Conservation (phyloP, 1,140 invertebrate species). For the Drosophila nigromelanica region DNA sequence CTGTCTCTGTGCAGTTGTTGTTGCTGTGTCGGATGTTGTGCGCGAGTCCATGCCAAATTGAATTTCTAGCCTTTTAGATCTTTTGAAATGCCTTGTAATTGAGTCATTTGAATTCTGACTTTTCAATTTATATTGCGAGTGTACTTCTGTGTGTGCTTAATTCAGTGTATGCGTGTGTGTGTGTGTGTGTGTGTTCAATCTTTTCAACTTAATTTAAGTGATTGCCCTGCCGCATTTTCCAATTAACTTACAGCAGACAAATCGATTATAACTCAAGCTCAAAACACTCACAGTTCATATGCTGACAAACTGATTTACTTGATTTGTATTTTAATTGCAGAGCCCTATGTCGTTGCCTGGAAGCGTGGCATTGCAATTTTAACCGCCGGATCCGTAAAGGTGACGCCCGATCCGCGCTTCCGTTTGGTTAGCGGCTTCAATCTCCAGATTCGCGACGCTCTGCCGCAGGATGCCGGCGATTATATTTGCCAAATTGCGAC, state of each 20-base stretch:
- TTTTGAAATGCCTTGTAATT: conserved; percentile 77
- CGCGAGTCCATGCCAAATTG: conserved; percentile 76
- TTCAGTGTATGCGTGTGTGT: conserved; percentile 16
- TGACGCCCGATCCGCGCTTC: conserved; percentile 86
- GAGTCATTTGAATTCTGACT: conserved; percentile 80
- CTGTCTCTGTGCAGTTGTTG: conserved; percentile 16
- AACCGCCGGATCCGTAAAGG: conserved; percentile 86
- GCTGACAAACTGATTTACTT: background rate
- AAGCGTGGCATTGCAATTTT: conserved; percentile 86
- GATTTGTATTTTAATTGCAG: conserved; percentile 53
- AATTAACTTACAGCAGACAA: conserved; percentile 42
- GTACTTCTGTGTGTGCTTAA: conserved; percentile 6
- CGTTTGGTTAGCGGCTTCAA: conserved; percentile 85
- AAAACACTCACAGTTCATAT: too few relatives aligned
- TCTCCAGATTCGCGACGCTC: conserved; percentile 85
- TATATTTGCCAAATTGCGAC: conserved; percentile 87
- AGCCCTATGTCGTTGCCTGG: conserved; percentile 85
- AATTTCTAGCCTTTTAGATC: conserved; percentile 82
- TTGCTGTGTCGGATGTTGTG: conserved; percentile 34
- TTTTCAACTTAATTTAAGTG: conserved; percentile 66
- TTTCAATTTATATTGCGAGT: conserved; percentile 69
- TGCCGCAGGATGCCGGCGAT: conserved; percentile 86
- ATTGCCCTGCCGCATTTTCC: conserved; percentile 42
- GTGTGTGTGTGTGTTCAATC: conserved; percentile 57
- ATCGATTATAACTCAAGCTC: conserved; percentile 28